These are phyloP conservation scores for Bombus vancouverensis DNA, from an alignment of 1,140 invertebrate genomes.

Conservation along the genomic window DNA sequence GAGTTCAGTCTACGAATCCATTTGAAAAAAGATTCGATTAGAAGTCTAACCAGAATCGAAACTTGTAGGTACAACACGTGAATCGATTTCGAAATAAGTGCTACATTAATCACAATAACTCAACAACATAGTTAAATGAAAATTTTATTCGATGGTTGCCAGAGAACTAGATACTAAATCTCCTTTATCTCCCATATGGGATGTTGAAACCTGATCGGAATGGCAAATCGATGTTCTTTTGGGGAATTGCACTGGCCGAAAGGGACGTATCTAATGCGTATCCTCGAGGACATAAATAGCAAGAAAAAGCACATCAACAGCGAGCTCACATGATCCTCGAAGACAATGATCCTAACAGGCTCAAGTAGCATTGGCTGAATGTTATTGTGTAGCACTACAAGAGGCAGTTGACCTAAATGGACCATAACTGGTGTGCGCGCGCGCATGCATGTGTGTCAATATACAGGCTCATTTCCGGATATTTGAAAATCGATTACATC, in stretches of 20 bases:
- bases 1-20: too few relatives aligned
- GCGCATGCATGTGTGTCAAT: background rate
- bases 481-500: slow-evolving; percentile 30
- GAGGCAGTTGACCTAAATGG: slow-evolving; percentile 39
- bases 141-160: background rate
- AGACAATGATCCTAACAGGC: slow-evolving; percentile 29
- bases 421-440: background rate
- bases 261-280: background rate
- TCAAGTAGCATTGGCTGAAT: slow-evolving; percentile 7
- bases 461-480: slow-evolving; percentile 3
- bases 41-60: background rate
- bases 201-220: background rate
- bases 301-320: background rate
- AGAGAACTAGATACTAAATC: too few relatives aligned
- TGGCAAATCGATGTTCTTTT: background rate
- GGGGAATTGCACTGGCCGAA: background rate
- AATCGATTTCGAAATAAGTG: background rate
- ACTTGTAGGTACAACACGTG: background rate
- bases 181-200: background rate
- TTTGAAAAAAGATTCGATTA: background rate
- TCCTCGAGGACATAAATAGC: background rate
- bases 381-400: slow-evolving; percentile 38
- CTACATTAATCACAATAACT: background rate
- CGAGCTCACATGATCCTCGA: background rate
- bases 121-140: background rate